A percentile compares a stretch with the other conserved stretches of the same genome.
Conservation (phyloP, 1,140 invertebrate species). For the Heliconius nattereri region DNA sequence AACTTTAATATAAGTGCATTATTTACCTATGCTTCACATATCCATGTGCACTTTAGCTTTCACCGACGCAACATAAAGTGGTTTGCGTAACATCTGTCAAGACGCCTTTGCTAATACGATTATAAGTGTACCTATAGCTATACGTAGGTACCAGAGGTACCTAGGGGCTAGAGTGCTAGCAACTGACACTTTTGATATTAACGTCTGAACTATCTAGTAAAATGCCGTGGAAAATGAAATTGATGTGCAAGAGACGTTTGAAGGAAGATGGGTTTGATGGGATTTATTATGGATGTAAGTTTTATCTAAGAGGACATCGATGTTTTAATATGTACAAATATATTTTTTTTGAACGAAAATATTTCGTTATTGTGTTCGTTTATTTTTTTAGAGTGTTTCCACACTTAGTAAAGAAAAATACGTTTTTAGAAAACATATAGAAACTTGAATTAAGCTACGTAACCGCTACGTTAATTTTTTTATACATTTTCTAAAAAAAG, state of each 20-base stretch:
- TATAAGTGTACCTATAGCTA: constrained; percentile 54
- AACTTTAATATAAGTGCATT: background rate
- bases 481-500: no score
- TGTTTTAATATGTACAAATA: background rate
- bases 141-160: background rate
- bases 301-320: background rate
- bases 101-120: constrained; percentile 58
- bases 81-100: constrained; percentile 49
- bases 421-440: no score
- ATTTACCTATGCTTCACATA: background rate
- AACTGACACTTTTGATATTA: constrained; percentile 43
- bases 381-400: no score
- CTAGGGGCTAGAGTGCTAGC: constrained; percentile 29
- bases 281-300: background rate
- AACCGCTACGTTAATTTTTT: no score
- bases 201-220: constrained; percentile 45
- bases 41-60: constrained; percentile 48
- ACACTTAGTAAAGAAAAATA: no score
- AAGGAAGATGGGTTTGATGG: constrained; percentile 9
- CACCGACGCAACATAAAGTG: constrained; percentile 40
- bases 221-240: constrained; percentile 49
- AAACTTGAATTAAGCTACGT: no score
- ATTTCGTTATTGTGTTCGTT: no score
- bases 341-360: background rate
- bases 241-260: constrained; percentile 26